These are phyloP conservation scores for Halocynthia aurantium DNA, from an alignment of 23 tunicate genomes.

Conservation along the genomic window DNA sequence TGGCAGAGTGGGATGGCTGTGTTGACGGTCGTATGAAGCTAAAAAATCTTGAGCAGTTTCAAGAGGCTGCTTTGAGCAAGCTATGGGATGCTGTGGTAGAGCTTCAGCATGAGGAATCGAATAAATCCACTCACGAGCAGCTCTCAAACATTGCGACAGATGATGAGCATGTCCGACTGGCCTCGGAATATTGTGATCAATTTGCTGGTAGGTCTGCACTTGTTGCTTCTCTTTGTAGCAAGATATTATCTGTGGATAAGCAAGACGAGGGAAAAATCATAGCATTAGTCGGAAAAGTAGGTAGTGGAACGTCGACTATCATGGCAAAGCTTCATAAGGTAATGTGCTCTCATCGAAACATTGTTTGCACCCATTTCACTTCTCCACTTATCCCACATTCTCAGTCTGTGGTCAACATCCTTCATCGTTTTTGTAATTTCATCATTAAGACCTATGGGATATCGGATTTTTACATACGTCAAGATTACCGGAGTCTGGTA, in stretches of 20 bases:
- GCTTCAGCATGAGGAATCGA: neutral
- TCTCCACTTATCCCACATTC: neutral
- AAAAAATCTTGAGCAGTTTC: slow-evolving; percentile 19
- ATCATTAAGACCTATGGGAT: neutral
- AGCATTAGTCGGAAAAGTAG: slow-evolving; percentile 4
- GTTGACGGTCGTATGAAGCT: slow-evolving; percentile 3
- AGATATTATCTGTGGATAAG: slow-evolving; percentile 1
- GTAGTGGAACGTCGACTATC: slow-evolving; percentile 9
- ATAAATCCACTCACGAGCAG: neutral
- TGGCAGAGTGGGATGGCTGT: neutral
- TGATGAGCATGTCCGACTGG: too few species aligned
- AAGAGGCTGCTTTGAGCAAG: slow-evolving; percentile 17
- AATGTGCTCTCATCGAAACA: neutral
- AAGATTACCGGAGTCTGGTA: slow-evolving; percentile 1
- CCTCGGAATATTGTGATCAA: too few species aligned
- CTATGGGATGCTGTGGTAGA: slow-evolving; percentile 9
- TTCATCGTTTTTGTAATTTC: slow-evolving; percentile 1
- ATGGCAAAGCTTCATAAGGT: neutral
- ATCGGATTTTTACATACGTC: neutral
- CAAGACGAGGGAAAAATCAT: neutral
- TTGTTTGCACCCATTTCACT: slow-evolving; percentile 1
- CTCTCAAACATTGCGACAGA: neutral
- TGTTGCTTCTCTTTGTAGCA: slow-evolving; percentile 4
- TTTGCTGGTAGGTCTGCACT: too few species aligned
- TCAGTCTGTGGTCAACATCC: neutral